phyloP scores from a whole-genome alignment of 2,113 vertebrate genomes.

The Melanostigma gelatinosum region DNA sequence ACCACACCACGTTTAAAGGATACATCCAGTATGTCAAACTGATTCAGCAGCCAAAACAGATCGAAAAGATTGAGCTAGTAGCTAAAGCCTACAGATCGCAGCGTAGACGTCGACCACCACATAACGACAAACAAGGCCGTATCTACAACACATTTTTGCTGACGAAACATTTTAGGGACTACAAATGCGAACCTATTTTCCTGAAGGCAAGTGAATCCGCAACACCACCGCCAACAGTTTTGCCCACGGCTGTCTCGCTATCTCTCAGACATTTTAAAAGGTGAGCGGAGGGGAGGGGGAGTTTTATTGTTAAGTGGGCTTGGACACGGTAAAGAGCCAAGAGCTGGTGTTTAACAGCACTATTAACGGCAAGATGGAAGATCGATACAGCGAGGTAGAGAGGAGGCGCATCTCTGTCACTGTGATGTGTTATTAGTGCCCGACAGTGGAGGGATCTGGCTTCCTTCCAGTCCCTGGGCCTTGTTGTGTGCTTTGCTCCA shows the following conservation, averaged over 20 bases:
- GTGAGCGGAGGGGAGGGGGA: slow-evolving; percentile 72
- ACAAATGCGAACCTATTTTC: slow-evolving; percentile 31
- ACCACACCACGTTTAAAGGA: not conserved
- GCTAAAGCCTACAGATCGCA: not conserved
- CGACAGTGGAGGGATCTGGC: slow-evolving; percentile 79
- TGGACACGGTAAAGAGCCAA: slow-evolving; percentile 87
- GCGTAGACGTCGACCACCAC: not conserved
- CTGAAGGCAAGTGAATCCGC: slow-evolving; percentile 21
- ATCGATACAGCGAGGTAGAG: slow-evolving; percentile 87
- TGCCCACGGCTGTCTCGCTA: slow-evolving; percentile 30
- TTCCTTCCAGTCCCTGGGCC: slow-evolving; percentile 71
- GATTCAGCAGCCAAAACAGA: not conserved
- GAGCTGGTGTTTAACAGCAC: slow-evolving; percentile 88
- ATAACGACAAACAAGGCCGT: not conserved
- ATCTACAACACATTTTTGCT: not conserved
- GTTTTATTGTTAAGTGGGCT: slow-evolving; percentile 89
- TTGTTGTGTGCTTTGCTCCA: slow-evolving; percentile 73
- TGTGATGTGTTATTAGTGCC: slow-evolving; percentile 85
- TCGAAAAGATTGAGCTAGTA: not conserved
- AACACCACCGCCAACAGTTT: slow-evolving; percentile 16
- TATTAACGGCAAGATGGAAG: slow-evolving; percentile 88
- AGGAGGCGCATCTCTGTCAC: slow-evolving; percentile 84
- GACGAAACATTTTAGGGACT: slow-evolving; percentile 21
- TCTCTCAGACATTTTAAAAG: slow-evolving; percentile 62
- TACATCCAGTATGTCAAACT: not conserved